phyloP scores from a whole-genome alignment of 1,140 invertebrate genomes.

The Euschistus heros region DNA sequence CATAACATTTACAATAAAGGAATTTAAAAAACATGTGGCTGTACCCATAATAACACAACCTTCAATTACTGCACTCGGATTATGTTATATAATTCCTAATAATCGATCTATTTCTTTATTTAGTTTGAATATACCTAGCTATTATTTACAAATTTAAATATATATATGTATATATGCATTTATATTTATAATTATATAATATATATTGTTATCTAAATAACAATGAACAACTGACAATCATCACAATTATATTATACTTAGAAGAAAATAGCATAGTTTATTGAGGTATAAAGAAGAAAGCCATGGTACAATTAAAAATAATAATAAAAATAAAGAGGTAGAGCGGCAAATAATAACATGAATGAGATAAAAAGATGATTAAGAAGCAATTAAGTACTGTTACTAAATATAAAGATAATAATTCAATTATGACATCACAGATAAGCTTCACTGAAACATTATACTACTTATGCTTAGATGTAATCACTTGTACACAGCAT shows the following conservation, averaged over 20 bases:
- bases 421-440: constrained; percentile 16
- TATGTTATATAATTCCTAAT: constrained; percentile 17
- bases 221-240: constrained; percentile 11
- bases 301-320: background rate
- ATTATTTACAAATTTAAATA: constrained; percentile 15
- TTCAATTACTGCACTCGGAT: constrained; percentile 16
- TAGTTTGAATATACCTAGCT: constrained; percentile 14
- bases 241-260: constrained; percentile 14
- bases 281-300: constrained; percentile 23
- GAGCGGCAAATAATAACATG: constrained; percentile 3
- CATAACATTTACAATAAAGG: constrained; percentile 10
- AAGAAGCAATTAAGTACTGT: background rate
- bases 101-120: constrained; percentile 22
- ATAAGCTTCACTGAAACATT: constrained; percentile 10
- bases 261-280: constrained; percentile 4
- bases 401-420: constrained; percentile 9
- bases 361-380: background rate
- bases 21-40: constrained; percentile 22
- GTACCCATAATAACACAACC: constrained; percentile 27
- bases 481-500: constrained; percentile 15
- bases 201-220: constrained; percentile 14
- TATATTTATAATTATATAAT: constrained; percentile 11
- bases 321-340: constrained; percentile 11
- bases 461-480: constrained; percentile 5
- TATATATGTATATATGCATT: background rate